Conservation (phyloP, 1,140 invertebrate species). For the Polypedilum vanderplanki region DNA sequence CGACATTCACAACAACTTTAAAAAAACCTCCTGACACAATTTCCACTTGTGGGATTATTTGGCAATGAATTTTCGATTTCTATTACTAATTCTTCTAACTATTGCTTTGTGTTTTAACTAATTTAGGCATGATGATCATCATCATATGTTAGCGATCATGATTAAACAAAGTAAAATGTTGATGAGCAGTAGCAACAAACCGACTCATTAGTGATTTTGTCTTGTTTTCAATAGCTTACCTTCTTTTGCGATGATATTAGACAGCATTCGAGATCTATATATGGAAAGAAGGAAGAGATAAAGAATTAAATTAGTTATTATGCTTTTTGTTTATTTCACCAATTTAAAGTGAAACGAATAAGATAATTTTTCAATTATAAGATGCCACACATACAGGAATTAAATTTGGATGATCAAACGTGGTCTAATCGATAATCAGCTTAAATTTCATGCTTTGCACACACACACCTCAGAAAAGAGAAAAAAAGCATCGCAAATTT, state of each 20-base stretch:
- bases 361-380: not conserved
- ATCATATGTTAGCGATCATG: not conserved
- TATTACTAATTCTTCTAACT: not conserved
- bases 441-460: conserved; percentile 8
- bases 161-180: not conserved
- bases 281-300: conserved; percentile 29
- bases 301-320: conserved; percentile 16
- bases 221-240: too few relatives aligned
- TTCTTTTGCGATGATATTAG: conserved; percentile 29
- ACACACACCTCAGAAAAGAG: not conserved
- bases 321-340: not conserved
- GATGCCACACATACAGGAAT: not conserved
- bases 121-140: too few relatives aligned
- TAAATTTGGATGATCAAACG: not conserved
- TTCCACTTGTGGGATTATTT: not conserved
- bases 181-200: not conserved
- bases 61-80: conserved; percentile 12
- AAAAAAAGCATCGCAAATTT: conserved; percentile 18
- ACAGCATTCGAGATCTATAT: conserved; percentile 30
- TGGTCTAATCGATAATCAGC: not conserved
- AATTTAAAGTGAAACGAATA: not conserved
- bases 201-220: not conserved
- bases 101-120: not conserved
- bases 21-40: conserved; percentile 27
- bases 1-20: not conserved